Conservation (phyloP, 92 coral and sea anemone species). For the Galaxea fascicularis region DNA sequence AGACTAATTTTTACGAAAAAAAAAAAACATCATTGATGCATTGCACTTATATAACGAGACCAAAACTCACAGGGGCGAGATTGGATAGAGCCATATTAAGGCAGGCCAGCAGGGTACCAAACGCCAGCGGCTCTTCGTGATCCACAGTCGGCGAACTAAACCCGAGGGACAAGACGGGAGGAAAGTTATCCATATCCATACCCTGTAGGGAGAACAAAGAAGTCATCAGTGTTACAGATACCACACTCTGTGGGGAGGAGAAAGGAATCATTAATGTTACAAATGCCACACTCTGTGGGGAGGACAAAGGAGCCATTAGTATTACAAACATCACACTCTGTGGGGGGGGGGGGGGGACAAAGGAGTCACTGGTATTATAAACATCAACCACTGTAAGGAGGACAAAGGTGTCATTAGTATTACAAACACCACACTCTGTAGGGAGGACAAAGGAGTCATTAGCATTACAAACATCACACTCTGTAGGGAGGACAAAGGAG, state of each 20-base stretch:
- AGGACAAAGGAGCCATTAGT: background rate
- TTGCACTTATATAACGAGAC: background rate
- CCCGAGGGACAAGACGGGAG: constrained; percentile 83
- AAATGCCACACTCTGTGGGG: background rate
- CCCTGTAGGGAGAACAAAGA: constrained; percentile 54
- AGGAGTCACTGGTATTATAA: too few relatives aligned
- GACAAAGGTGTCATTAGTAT: background rate
- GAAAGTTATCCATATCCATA: constrained; percentile 94
- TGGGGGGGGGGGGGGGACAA: too few relatives aligned
- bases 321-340: too few relatives aligned
- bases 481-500: background rate
- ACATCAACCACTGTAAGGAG: too few relatives aligned
- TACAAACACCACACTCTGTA: background rate
- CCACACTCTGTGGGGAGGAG: background rate
- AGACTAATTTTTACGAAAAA: too few relatives aligned
- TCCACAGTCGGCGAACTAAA: constrained; percentile 97
- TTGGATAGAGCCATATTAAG: constrained; percentile 94
- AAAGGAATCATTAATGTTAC: background rate
- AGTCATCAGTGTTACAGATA: background rate
- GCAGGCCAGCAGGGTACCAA: constrained; percentile 94
- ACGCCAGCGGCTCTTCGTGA: constrained; percentile 86
- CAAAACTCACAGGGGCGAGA: constrained; percentile 82
- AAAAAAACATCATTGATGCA: background rate
- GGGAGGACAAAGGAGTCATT: background rate
- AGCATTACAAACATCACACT: background rate